Evolutionary conservation across 2,113 vertebrate genomes (phyloP).

Genomic region (Arenaria interpres): DNA sequence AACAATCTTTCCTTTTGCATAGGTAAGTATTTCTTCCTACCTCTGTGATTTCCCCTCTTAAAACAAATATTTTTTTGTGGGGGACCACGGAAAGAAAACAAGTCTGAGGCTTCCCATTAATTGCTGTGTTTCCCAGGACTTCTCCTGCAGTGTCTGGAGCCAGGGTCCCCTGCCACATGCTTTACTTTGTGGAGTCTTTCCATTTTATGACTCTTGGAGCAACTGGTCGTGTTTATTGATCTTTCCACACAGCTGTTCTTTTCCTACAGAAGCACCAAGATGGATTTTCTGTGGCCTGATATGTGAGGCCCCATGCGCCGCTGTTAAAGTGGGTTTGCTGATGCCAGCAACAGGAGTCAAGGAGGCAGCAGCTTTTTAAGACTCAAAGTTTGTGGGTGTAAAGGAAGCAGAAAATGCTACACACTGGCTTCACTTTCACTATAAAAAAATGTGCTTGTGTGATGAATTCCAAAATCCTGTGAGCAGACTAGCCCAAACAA

Average conservation of each 20-base stretch:
- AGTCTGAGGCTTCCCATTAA: background rate
- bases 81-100: background rate
- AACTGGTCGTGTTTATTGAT: constrained; percentile 61
- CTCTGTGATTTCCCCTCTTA: background rate
- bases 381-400: constrained; percentile 15
- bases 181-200: background rate
- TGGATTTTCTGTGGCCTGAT: background rate
- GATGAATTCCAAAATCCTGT: background rate
- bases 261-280: background rate
- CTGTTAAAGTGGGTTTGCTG: background rate
- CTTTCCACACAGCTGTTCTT: constrained; percentile 51
- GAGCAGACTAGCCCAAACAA: background rate
- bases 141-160: background rate
- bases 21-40: background rate
- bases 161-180: background rate
- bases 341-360: background rate
- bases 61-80: constrained; percentile 12
- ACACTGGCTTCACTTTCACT: background rate
- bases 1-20: constrained; percentile 28
- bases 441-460: constrained; percentile 22
- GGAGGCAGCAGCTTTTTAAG: background rate
- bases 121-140: background rate
- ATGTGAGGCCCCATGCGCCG: background rate
- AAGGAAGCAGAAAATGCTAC: constrained; percentile 16
- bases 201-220: constrained; percentile 34